These are phyloP conservation scores for Caenorhabditis afra DNA, from an alignment of 2,888 invertebrate species.

Conservation along the genomic window DNA sequence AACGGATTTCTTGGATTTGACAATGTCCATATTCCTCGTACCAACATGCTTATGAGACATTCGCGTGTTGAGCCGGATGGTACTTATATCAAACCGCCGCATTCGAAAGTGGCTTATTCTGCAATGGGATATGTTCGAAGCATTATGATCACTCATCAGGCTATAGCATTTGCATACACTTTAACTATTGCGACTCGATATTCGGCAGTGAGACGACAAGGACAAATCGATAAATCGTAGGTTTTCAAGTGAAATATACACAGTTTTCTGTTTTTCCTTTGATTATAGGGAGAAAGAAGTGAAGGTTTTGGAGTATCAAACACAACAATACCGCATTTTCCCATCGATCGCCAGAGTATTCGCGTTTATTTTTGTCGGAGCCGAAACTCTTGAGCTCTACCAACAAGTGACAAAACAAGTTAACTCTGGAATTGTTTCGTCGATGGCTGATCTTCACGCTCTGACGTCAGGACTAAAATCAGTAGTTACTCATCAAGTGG, in stretches of 20 bases:
- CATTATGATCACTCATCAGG: constrained; percentile 77
- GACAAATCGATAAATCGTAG: constrained; percentile 90
- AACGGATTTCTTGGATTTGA: constrained; percentile 94
- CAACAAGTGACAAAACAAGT: constrained; percentile 55
- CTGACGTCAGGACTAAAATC: constrained; percentile 94
- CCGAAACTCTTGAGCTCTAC: constrained; percentile 59
- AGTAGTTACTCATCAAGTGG: constrained; percentile 85
- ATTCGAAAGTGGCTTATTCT: constrained; percentile 90
- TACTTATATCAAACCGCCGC: constrained; percentile 89
- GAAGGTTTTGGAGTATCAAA: constrained; percentile 93
- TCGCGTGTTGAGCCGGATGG: constrained; percentile 86
- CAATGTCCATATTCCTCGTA: constrained; percentile 90
- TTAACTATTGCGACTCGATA: constrained; percentile 92
- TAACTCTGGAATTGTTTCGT: constrained; percentile 43
- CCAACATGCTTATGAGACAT: constrained; percentile 94
- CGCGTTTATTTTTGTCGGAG: constrained; percentile 86
- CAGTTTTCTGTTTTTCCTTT: too few relatives aligned
- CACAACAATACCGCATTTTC: constrained; percentile 94
- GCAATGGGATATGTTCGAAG: constrained; percentile 86
- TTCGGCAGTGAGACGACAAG: constrained; percentile 91
- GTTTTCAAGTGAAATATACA: background rate
- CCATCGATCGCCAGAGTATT: constrained; percentile 87
- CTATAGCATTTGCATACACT: constrained; percentile 88
- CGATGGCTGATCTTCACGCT: constrained; percentile 88
- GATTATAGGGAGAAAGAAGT: constrained; percentile 86